Evolutionary conservation across 2,113 vertebrate species (phyloP).

Genomic region (Paratilapia polleni): DNA sequence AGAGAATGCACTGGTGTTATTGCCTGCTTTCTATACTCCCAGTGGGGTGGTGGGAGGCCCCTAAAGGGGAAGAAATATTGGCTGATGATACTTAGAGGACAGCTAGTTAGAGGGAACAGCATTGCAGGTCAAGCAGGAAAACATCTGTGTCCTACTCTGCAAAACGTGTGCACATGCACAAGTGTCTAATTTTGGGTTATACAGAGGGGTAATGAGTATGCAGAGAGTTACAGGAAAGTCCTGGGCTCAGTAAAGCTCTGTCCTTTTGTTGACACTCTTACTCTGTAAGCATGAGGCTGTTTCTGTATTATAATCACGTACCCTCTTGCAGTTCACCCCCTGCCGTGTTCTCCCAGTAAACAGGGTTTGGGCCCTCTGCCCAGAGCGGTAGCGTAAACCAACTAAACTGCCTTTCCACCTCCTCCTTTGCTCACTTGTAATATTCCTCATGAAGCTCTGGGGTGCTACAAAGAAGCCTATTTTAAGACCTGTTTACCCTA

Average conservation of each 20-base stretch:
- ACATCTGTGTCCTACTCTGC: slow-evolving; percentile 51
- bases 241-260: slow-evolving; percentile 10
- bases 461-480: slow-evolving; percentile 66
- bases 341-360: slow-evolving; percentile 33
- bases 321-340: slow-evolving; percentile 7
- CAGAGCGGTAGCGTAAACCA: slow-evolving; percentile 41
- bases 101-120: slow-evolving; percentile 15
- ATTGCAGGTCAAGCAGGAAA: slow-evolving; percentile 47
- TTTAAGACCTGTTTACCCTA: slow-evolving; percentile 63
- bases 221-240: background rate
- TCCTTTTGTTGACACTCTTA: slow-evolving; percentile 14
- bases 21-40: slow-evolving; percentile 39
- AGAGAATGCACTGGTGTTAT: slow-evolving; percentile 63
- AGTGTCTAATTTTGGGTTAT: background rate
- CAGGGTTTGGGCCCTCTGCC: slow-evolving; percentile 51
- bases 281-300: slow-evolving; percentile 21
- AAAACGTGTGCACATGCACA: background rate
- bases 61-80: slow-evolving; percentile 21
- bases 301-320: slow-evolving; percentile 52
- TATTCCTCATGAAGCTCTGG: slow-evolving; percentile 33
- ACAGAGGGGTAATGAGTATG: background rate
- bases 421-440: slow-evolving; percentile 26
- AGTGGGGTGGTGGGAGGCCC: slow-evolving; percentile 20
- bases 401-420: slow-evolving; percentile 35
- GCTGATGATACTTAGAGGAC: slow-evolving; percentile 38